phyloP scores from a whole-genome alignment of 1,140 invertebrate genomes.

The Gerris buenoi region DNA sequence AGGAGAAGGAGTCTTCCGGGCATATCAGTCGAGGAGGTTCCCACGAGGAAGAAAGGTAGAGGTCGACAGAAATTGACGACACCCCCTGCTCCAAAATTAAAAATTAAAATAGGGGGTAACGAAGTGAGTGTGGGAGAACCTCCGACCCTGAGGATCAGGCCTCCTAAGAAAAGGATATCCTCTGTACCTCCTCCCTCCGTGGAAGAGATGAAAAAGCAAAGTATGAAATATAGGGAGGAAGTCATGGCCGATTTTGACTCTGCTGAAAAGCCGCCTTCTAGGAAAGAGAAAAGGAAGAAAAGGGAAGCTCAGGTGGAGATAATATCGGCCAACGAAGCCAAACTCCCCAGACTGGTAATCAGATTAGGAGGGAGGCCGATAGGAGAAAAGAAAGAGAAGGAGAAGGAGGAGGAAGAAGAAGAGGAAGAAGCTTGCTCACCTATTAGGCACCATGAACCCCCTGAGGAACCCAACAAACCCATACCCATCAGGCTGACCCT shows the following conservation, averaged over 20 bases:
- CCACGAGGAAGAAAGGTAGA: conserved; percentile 18
- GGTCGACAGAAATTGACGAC: conserved; percentile 15
- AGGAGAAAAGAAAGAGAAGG: not conserved
- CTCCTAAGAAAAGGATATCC: conserved; percentile 63
- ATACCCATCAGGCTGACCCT: conserved; percentile 69
- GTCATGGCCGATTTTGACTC: conserved; percentile 66
- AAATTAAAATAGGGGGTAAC: conserved; percentile 56
- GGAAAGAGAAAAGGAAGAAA: conserved; percentile 19
- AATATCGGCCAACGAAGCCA: conserved; percentile 33
- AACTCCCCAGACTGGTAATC: conserved; percentile 46
- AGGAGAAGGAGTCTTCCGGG: conserved; percentile 9
- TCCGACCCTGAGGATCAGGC: conserved; percentile 40
- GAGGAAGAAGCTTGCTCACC: conserved; percentile 12
- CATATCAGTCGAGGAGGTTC: conserved; percentile 12
- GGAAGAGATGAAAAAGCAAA: conserved; percentile 63
- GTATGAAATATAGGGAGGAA: conserved; percentile 71
- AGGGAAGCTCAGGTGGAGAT: conserved; percentile 23
- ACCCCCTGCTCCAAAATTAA: conserved; percentile 49
- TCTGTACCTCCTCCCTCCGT: conserved; percentile 44
- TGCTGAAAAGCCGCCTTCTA: conserved; percentile 39
- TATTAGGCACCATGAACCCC: not conserved
- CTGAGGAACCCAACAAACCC: conserved; percentile 38
- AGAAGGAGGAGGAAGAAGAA: not conserved
- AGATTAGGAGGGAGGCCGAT: conserved; percentile 35
- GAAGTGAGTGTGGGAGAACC: conserved; percentile 20